Evolutionary conservation across 2,797 vertebrate species (phyloP).

Genomic region (Manis javanica): DNA sequence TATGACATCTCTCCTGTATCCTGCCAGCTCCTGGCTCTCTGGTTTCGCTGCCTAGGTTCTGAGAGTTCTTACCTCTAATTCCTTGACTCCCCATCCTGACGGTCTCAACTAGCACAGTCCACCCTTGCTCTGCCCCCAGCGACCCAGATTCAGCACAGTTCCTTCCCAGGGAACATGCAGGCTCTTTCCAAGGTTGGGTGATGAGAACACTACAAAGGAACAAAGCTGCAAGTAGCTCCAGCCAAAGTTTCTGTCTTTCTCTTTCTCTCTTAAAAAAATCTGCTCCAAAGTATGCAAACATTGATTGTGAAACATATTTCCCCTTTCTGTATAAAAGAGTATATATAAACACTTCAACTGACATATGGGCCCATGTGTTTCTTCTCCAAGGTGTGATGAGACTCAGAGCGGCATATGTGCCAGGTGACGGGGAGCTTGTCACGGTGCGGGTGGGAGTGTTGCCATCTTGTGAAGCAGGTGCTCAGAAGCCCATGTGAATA

Average conservation of each 20-base stretch:
- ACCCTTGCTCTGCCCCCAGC: neutral
- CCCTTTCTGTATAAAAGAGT: conserved; percentile 85
- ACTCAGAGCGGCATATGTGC: conserved; percentile 85
- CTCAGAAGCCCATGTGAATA: conserved; percentile 83
- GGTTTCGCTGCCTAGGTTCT: neutral
- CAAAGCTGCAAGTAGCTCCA: conserved; percentile 3
- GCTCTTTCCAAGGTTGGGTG: neutral
- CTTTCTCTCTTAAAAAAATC: conserved; percentile 14
- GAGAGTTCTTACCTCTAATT: neutral
- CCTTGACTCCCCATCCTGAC: neutral
- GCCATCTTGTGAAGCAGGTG: conserved; percentile 86
- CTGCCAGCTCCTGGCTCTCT: neutral
- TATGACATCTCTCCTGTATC: neutral
- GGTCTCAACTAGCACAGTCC: neutral
- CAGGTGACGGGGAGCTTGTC: conserved; percentile 86
- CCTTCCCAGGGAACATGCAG: neutral
- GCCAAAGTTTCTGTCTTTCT: conserved; percentile 9
- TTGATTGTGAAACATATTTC: conserved; percentile 88
- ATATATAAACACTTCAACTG: conserved; percentile 87
- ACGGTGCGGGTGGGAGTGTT: conserved; percentile 79
- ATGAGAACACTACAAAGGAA: neutral
- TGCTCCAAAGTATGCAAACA: conserved; percentile 85
- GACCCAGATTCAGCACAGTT: neutral
- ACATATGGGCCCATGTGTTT: conserved; percentile 90
- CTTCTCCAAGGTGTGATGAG: conserved; percentile 89